Percentiles rank a stretch among this genome's conserved stretches.
Conservation (phyloP, 2,888 invertebrate genomes). For the Tenodera sinensis region DNA sequence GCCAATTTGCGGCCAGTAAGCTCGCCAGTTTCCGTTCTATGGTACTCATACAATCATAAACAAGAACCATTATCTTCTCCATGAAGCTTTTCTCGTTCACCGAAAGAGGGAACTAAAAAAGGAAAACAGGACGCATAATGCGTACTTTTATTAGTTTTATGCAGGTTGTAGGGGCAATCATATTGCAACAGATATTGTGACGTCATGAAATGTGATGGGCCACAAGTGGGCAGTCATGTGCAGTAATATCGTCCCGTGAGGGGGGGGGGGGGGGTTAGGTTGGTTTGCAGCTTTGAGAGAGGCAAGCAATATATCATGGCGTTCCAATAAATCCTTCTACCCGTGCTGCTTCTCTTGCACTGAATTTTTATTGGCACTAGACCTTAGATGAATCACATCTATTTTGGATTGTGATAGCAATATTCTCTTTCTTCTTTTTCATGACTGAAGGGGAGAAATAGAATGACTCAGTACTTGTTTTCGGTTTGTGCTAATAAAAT, state of each 20-base stretch:
- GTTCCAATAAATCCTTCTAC: not conserved
- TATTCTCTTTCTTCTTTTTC: not conserved
- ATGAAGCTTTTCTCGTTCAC: not conserved
- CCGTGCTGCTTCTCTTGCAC: not conserved
- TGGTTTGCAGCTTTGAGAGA: not conserved
- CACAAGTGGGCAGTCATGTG: not conserved
- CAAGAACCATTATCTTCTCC: not conserved
- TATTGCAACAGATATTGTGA: not conserved
- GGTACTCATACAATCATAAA: not conserved
- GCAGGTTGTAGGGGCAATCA: not conserved
- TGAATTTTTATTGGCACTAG: not conserved
- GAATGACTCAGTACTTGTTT: not conserved
- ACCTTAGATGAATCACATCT: not conserved
- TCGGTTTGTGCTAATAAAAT: not conserved
- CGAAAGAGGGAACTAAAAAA: not conserved
- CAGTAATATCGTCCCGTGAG: not conserved
- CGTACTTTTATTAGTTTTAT: not conserved
- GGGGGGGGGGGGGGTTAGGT: not conserved
- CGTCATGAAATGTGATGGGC: not conserved
- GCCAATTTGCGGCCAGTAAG: not conserved
- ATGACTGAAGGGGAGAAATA: not conserved
- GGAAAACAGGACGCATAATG: not conserved
- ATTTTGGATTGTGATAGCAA: not conserved
- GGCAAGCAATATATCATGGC: not conserved
- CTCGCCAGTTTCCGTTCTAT: not conserved